A percentile compares a stretch with the other conserved stretches of the same genome.
Conservation (phyloP, 2,113 vertebrate species). For the Rutilus rutilus region DNA sequence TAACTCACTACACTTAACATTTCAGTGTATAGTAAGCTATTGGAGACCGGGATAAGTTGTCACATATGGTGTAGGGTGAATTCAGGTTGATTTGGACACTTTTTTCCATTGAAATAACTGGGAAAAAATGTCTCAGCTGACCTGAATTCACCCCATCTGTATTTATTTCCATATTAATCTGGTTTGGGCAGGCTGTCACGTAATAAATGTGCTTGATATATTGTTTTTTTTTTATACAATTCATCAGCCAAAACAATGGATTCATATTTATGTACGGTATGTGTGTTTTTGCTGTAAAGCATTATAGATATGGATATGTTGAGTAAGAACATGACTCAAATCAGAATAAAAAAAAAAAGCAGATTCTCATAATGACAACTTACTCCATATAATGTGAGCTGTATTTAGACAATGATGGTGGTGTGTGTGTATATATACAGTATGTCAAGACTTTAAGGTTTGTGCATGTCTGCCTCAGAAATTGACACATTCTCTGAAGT, state of each 20-base stretch:
- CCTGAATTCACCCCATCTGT: background rate
- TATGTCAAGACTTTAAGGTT: background rate
- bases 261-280: background rate
- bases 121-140: too few species aligned
- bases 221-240: background rate
- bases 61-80: background rate
- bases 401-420: background rate
- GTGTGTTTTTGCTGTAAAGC: background rate
- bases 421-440: too few species aligned
- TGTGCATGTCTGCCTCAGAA: background rate
- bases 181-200: background rate
- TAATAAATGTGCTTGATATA: background rate
- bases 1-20: background rate
- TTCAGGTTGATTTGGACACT: too few species aligned
- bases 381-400: background rate
- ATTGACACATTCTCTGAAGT: background rate
- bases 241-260: background rate
- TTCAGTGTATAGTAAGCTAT: background rate
- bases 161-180: background rate
- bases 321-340: too few species aligned
- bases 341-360: too few species aligned
- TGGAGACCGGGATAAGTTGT: background rate
- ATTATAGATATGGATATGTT: background rate
- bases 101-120: too few species aligned
- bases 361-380: too few species aligned